Evolutionary conservation across 1,140 invertebrate genomes (phyloP).

Genomic region (Vanessa tameamea): DNA sequence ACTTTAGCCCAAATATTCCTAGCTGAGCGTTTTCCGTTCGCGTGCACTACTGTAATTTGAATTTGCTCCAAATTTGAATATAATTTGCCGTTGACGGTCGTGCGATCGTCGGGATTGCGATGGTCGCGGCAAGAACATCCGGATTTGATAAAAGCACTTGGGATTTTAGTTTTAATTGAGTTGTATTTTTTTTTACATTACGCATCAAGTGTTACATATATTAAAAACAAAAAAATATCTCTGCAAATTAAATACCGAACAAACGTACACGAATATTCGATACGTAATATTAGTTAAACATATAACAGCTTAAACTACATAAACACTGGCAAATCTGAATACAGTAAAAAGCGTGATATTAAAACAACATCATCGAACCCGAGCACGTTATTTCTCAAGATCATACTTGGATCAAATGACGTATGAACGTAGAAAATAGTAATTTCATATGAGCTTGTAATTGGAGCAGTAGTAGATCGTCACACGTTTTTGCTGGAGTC

Average conservation of each 20-base stretch:
- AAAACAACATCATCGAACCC: neutral
- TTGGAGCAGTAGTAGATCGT: slow-evolving; percentile 26
- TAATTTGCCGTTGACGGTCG: slow-evolving; percentile 66
- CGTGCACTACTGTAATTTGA: slow-evolving; percentile 76
- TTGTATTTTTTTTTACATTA: neutral
- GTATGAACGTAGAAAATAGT: slow-evolving; percentile 16
- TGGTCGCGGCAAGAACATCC: slow-evolving; percentile 47
- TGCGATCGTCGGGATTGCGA: slow-evolving; percentile 49
- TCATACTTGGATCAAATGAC: slow-evolving; percentile 4
- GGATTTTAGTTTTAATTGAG: slow-evolving; percentile 9
- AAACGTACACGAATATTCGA: neutral
- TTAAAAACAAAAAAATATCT: neutral
- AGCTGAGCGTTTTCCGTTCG: slow-evolving; percentile 57
- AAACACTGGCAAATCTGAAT: no score
- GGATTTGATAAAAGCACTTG: slow-evolving; percentile 32
- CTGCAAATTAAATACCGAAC: neutral
- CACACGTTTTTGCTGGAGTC: slow-evolving; percentile 32
- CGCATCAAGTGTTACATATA: neutral
- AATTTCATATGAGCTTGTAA: slow-evolving; percentile 31
- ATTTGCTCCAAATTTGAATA: slow-evolving; percentile 78
- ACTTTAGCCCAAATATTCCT: slow-evolving; percentile 8
- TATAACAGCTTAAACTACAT: neutral
- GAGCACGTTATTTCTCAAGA: neutral
- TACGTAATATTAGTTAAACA: neutral
- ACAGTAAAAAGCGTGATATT: neutral